Base-by-base conservation (phyloP, 2,113 vertebrate genomes). In the Chroicocephalus ridibundus region DNA sequence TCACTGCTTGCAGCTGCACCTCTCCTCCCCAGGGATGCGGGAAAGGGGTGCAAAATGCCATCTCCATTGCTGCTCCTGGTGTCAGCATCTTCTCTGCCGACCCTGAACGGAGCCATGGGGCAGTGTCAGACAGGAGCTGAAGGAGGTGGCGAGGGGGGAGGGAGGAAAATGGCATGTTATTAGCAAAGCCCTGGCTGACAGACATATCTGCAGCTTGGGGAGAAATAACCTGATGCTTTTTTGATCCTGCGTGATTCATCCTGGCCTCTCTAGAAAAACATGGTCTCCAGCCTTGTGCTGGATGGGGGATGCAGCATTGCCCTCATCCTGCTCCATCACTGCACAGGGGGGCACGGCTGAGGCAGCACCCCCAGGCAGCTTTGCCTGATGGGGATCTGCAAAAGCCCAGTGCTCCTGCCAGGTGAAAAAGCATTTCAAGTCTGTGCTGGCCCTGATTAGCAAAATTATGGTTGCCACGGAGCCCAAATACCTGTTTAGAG, bases 391-490 rank as follows among this genome's bases (percentile, higher is more conserved):
- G 57, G 32, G 7, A 80, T 42, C 51, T 86, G 82, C 49, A 64
- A 76, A 32, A 93, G 38, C 27, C 17, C 31, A 6, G 34, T 1
- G 36, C 40, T 88, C 81, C 91, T 92, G 83, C 52, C 83, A 85
- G 78, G 78, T 93, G 54, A 64, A 80, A 89, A 91, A 72, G 84
- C 44, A 70, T 42, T 71, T 83, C 46, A 61, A 68, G n/a, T 68
- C 60, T 54, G 22, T 89, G 58, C 74, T 0, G 3, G 66, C 24
- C 70, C 58, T 95, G 89, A 97, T 96, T 90, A 96, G 54, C 42
- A 89, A 93, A 96, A 87, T 69, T 61, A 27, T 54, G 26, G 81
- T 97, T 97, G 81, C 93, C 84, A 94, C 88, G 93, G 94, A 87
- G 32, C 46, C 86, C 4, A 6, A 86, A 93, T 92, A 93, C 66